Evolutionary conservation across 2,888 invertebrate species (phyloP), one percentile per base, ranked within the genome.

Genomic region (Lottia scabra): DNA sequence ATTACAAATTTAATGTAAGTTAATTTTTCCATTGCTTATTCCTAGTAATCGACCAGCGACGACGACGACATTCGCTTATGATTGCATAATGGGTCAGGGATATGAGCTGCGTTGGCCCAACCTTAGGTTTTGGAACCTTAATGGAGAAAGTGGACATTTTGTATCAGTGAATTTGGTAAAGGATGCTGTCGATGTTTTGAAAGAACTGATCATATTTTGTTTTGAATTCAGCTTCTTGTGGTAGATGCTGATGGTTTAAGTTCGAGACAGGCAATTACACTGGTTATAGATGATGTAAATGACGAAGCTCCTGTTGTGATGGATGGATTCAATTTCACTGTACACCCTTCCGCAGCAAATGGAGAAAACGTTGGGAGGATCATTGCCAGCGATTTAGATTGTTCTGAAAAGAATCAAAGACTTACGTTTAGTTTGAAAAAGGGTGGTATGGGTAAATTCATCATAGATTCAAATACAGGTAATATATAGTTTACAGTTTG

Each of bases 301-400:
- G 81, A 81, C 68, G 74, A 80, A 44, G 48, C 63, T 5, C 81
- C 81, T 1, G 66, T 23, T 2, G 78, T 80, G 63, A 65, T 16
- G 38, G 69, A 66, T 43, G 62, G 27, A 56, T 70, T 45, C 27
- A 46, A 30, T 23, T 73, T 66, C 44, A 26, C 30, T 6, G 63
- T 70, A n/a, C 62, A 43, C 6, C 65, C 69, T n/a, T 65, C 38
- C 16, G 63, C 69, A 23, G 15, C 15, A n/a, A 48, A 38, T 5
- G 73, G 73, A 5, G 65, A 56, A 19, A 62, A 65, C 2, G 30
- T 73, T 26, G 73, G 73, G 15, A 27, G 66, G 10, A 27, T 73
- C 12, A n/a, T 27, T 26, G 73, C 73, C 2, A 44, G 13, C 12
- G 73, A 73, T 19, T 23, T 23, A 10, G 73, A 73, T 63, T 48